A percentile compares a stretch with the other conserved stretches of the same genome.
These are phyloP conservation scores for Drosophila ironensis DNA, from an alignment of 1,140 invertebrate genomes.

Conservation along the genomic window DNA sequence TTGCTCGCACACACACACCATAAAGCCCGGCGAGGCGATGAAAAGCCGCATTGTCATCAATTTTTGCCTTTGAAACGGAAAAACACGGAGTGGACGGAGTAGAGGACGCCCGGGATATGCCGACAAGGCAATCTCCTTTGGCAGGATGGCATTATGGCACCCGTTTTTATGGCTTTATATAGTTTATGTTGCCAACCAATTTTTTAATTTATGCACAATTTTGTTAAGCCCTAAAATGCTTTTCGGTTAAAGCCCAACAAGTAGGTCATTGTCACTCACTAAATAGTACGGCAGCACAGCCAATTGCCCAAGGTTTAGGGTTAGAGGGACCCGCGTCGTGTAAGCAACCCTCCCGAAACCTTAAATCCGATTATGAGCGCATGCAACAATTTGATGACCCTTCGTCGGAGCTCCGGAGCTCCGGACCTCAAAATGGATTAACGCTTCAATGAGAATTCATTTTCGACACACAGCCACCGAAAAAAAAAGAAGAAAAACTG, in stretches of 20 bases:
- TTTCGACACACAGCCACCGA: too few species aligned
- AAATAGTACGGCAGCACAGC: slow-evolving; percentile 57
- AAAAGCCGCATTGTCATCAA: slow-evolving; percentile 79
- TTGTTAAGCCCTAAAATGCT: slow-evolving; percentile 27
- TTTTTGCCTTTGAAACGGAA: slow-evolving; percentile 55
- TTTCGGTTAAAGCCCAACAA: slow-evolving; percentile 39
- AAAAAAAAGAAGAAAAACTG: too few species aligned
- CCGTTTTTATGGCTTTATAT: slow-evolving; percentile 60
- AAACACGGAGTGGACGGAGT: slow-evolving; percentile 21
- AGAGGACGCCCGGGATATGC: background rate
- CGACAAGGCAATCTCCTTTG: slow-evolving; percentile 39
- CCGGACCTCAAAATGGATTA: slow-evolving; percentile 62
- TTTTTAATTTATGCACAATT: slow-evolving; percentile 78
- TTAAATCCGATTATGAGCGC: slow-evolving; percentile 68
- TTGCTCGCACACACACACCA: slow-evolving; percentile 37
- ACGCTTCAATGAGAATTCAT: slow-evolving; percentile 75
- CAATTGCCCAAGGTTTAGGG: slow-evolving; percentile 47
- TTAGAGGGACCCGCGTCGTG: background rate
- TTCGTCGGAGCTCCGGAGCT: slow-evolving; percentile 1
- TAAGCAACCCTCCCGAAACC: slow-evolving; percentile 1
- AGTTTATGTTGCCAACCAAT: slow-evolving; percentile 64
- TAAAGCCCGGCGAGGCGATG: slow-evolving; percentile 50
- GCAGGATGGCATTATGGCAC: slow-evolving; percentile 36
- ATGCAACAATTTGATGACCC: slow-evolving; percentile 64
- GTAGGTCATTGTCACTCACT: slow-evolving; percentile 74